Base-by-base conservation (phyloP, 37 sponge, comb jelly and placozoan species). In the Dysidea cf. avara region DNA sequence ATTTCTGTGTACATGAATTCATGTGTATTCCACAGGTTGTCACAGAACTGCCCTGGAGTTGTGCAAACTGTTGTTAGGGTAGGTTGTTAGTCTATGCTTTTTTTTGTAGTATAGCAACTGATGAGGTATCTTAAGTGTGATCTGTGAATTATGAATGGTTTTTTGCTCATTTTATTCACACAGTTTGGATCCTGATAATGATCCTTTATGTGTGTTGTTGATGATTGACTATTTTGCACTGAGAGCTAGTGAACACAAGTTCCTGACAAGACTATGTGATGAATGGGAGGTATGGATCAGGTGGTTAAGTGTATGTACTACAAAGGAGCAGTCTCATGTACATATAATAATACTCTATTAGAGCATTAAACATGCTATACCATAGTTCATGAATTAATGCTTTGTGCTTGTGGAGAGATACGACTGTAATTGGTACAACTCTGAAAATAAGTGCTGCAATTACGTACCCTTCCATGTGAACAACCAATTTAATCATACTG, bases 41-140 rank as follows among this genome's bases (percentile, higher is more conserved):
- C 87, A 87, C 71, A 66, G 92, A 69, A 92, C 96, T 31, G 96
- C 94, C 26, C 59, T 96, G 37, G 96, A 96, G 50, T 84, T 96
- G 34, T 96, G 95, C 49, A 96, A 96, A 67, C 68, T 96, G 1
- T 55, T 96, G 7, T 35, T 93, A 58, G 71, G 92, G 94, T 93
- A 55, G 40, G 67, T 47, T 40, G 31, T 25, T 25, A 55, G 56
- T 24, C n/a, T n/a, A n/a, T n/a, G n/a, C n/a, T n/a, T n/a, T n/a
- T n/a, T n/a, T n/a, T n/a, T n/a, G n/a, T n/a, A n/a, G n/a, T n/a
- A n/a, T n/a, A n/a, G n/a, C n/a, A n/a, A n/a, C n/a, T n/a, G 29
- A 36, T 64, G 22, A 32, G 11, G 39, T 16, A 40, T 25, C n/a
- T n/a, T n/a, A n/a, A n/a, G n/a, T n/a, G n/a, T n/a, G n/a, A n/a